Evolutionary conservation across 2,888 invertebrate genomes (phyloP).

Genomic region (Mimachlamys varia): DNA sequence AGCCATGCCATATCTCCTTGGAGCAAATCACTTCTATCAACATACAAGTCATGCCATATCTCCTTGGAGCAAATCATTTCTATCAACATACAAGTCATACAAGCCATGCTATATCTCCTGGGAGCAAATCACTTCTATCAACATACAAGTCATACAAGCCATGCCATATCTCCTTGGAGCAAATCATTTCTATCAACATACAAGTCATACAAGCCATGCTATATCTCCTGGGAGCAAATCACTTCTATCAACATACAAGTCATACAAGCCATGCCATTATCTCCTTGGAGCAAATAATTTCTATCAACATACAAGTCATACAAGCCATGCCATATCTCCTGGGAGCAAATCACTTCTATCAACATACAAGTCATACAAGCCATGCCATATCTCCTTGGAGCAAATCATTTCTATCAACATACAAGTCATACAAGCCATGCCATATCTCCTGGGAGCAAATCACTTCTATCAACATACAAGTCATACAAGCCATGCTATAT

Average conservation of each 20-base stretch:
- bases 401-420: not conserved
- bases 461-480: not conserved
- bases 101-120: too few species aligned
- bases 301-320: not conserved
- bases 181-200: not conserved
- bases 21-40: not conserved
- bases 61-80: not conserved
- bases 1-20: too few species aligned
- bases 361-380: not conserved
- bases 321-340: too few species aligned
- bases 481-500: too few species aligned
- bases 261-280: too few species aligned
- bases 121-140: not conserved
- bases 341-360: not conserved
- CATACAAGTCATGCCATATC: too few species aligned
- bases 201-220: too few species aligned
- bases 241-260: not conserved
- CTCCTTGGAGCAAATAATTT: not conserved
- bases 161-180: not conserved
- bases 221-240: not conserved
- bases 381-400: not conserved
- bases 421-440: too few species aligned
- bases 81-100: not conserved
- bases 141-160: too few species aligned
- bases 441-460: not conserved